Base-by-base conservation (phyloP, 2,113 vertebrate genomes). In the Eudyptes chrysolophus region DNA sequence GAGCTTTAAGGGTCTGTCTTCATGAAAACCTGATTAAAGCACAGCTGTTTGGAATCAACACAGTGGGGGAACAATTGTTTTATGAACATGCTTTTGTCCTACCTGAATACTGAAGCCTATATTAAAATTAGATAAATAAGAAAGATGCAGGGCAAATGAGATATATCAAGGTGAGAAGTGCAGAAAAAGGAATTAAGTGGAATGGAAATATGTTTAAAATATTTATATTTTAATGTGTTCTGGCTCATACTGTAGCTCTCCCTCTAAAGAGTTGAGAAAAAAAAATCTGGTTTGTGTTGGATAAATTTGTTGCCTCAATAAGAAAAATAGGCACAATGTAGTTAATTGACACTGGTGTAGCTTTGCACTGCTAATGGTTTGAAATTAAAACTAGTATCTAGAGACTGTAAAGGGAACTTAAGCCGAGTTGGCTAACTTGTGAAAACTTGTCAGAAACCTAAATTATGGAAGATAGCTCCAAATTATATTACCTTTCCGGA, bases 11-110 rank as follows among this genome's bases (percentile, higher is more conserved):
- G 2, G 2, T 44, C 12, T 70, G 14, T 79, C 57, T 64, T 71
- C 25, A 71, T 40, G 32, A 46, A 88, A 92, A 90, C 3, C 8
- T 42, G 42, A 69, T 24, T 72, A 60, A 90, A 60, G 12, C 15
- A 66, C 57, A 95, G 52, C 21, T 93, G 36, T 57, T 85, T 66
- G 30, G 25, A 82, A 70, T 94, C 17, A 87, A 42, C 25, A 62
- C 6, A 75, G 24, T 17, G 13, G 5, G 10, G 8, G 15, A 64
- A 69, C 12, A 7, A 5, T 2, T 49, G 11, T 58, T 55, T 83
- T 51, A 64, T 78, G 24, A 57, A 46, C 4, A 15, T 17, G 29
- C 2, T 62, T 40, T 78, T 86, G 16, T 60, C 22, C 34, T 71
- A 66, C 29, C 9, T 62, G 58, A 66, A 80, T n/a, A 38, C 13